Evolutionary conservation across 1,140 invertebrate species (phyloP), one percentile per base, ranked within the genome.

Genomic region (Gonatopus flavifemur): DNA sequence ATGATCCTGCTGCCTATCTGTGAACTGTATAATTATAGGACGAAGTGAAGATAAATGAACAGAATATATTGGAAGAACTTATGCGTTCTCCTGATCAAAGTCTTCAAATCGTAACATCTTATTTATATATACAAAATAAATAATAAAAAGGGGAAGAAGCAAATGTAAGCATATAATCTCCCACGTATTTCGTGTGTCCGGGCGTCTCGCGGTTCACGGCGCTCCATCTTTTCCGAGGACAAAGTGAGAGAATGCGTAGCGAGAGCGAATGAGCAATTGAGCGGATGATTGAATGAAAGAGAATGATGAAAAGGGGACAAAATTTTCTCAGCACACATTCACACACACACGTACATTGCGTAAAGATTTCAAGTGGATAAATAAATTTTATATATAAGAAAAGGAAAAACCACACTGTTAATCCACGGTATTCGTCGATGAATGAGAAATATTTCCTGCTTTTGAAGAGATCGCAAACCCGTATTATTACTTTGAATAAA

Each of bases 81-180:
- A n/a, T n/a, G n/a, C 12, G 10, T 64, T 62, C 55, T 66, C 53
- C 59, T 59, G n/a, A n/a, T n/a, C n/a, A 52, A 61, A 61, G 59
- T 68, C 60, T 61, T 67, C 57, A 60, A 69, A 59, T 57, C 54
- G 57, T 68, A 73, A 62, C 59, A 68, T 45, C 69, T 70, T 69
- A 72, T 71, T 70, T 72, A 72, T 72, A 72, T 66, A 57, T 59
- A 64, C 57, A 65, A 64, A 58, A 64, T 62, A 69, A 67, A 67
- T 70, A 68, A 66, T 70, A 65, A 57, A n/a, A n/a, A n/a, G 63
- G 60, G 62, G 52, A 57, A 57, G 46, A 62, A 67, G 46, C 66
- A 68, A 70, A 51, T 63, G 61, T 72, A 69, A 66, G 72, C 51
- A n/a, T n/a, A n/a, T n/a, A n/a, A n/a, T n/a, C n/a, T n/a, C n/a